Evolutionary conservation across 2,797 vertebrate genomes (phyloP).

Genomic region (Enteromius paludinosus): DNA sequence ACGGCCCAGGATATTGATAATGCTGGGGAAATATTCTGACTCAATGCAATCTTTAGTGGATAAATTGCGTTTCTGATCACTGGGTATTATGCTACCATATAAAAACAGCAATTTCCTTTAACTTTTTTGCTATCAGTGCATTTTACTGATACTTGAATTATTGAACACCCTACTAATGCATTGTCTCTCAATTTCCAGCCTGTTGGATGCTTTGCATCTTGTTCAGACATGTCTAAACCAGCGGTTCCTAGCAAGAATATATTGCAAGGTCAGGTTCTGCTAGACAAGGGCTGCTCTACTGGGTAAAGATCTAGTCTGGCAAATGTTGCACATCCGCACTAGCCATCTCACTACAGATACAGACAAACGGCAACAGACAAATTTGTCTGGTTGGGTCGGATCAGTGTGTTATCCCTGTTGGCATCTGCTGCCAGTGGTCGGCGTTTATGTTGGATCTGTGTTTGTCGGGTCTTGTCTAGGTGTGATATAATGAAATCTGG

Average conservation of each 20-base stretch:
- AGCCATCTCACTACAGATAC: neutral
- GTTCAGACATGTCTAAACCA: neutral
- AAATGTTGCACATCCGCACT: neutral
- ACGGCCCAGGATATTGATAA: conserved; percentile 62
- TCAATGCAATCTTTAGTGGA: conserved; percentile 37
- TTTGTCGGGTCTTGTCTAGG: neutral
- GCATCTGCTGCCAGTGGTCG: neutral
- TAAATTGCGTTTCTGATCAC: conserved; percentile 40
- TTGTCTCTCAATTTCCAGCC: neutral
- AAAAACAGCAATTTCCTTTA: neutral
- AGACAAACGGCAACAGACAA: neutral
- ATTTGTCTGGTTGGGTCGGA: neutral
- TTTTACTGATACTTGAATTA: neutral
- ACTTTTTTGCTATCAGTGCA: neutral
- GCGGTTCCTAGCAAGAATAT: neutral
- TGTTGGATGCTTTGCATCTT: neutral
- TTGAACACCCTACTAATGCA: neutral
- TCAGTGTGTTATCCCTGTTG: neutral
- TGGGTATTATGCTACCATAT: neutral
- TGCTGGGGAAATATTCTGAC: conserved; percentile 51
- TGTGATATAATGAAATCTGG: neutral
- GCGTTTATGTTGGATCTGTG: neutral
- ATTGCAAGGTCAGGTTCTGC: neutral
- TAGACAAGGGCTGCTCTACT: neutral
- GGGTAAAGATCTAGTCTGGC: neutral